These are phyloP conservation scores for Epizoanthus rinbou DNA, from an alignment of 92 coral and sea anemone genomes.

Conservation along the genomic window DNA sequence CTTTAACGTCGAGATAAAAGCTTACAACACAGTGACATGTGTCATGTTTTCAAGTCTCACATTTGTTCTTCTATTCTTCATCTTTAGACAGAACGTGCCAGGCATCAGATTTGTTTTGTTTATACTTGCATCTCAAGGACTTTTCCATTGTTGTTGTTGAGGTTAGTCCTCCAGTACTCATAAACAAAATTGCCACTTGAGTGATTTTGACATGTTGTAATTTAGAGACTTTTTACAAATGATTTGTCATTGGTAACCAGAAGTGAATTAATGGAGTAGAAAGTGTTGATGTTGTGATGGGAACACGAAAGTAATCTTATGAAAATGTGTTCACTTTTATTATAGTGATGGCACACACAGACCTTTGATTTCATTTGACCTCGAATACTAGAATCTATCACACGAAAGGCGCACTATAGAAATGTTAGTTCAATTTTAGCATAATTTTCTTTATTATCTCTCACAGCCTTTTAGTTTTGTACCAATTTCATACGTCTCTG, in stretches of 20 bases:
- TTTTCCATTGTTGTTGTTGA: background rate
- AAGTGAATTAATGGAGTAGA: conserved; percentile 11
- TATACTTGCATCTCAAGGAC: background rate
- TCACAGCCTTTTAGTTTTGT: too few species aligned
- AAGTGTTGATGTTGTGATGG: conserved; percentile 29
- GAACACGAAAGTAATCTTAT: background rate
- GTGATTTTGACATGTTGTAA: background rate
- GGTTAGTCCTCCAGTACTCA: background rate
- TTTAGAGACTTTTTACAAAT: background rate
- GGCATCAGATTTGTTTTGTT: background rate
- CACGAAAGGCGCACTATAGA: background rate
- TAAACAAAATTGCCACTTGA: background rate
- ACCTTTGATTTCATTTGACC: background rate
- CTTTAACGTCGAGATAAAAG: background rate
- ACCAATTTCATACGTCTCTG: too few species aligned
- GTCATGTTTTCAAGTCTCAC: too few species aligned
- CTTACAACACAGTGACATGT: too few species aligned
- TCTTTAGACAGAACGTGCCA: conserved; percentile 1
- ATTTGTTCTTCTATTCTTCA: conserved; percentile 1
- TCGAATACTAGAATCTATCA: background rate
- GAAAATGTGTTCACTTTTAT: background rate
- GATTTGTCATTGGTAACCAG: background rate
- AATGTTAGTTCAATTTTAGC: background rate
- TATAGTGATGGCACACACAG: background rate
- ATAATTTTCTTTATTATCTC: background rate